phyloP scores from a whole-genome alignment of 2,797 vertebrate genomes.

The Amniataba percoides region DNA sequence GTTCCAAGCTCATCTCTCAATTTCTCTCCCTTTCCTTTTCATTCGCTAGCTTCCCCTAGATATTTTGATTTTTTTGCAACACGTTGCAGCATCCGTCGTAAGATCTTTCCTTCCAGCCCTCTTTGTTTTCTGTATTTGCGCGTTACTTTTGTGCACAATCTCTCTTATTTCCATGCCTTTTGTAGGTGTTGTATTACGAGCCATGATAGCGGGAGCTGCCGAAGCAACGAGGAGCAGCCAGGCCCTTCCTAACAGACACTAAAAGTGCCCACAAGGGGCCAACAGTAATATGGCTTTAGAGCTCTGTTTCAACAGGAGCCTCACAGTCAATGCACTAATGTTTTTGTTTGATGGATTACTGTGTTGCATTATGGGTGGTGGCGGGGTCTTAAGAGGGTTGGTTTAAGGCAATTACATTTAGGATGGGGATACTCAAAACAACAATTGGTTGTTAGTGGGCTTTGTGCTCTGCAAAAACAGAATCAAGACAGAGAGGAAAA shows the following conservation, averaged over 20 bases:
- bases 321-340: constrained; percentile 74
- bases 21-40: constrained; percentile 2
- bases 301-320: constrained; percentile 74
- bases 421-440: constrained; percentile 56
- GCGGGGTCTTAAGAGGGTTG: constrained; percentile 58
- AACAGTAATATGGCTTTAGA: constrained; percentile 71
- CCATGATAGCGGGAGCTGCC: constrained; percentile 27
- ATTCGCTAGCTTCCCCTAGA: constrained; percentile 24
- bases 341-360: constrained; percentile 78
- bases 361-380: constrained; percentile 64
- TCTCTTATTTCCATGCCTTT: constrained; percentile 34
- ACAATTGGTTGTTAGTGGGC: constrained; percentile 45
- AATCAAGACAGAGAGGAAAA: constrained; percentile 28
- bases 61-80: constrained; percentile 28
- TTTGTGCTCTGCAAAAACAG: constrained; percentile 47
- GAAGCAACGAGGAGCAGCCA: constrained; percentile 48
- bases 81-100: constrained; percentile 20
- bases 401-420: constrained; percentile 73
- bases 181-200: constrained; percentile 50
- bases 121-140: constrained; percentile 24
- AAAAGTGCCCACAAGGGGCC: constrained; percentile 67
- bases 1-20: constrained; percentile 23
- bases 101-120: constrained; percentile 34
- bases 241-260: constrained; percentile 60
- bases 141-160: neutral